Conservation (phyloP, 2,888 invertebrate genomes). For the Octonoba sinensis region DNA sequence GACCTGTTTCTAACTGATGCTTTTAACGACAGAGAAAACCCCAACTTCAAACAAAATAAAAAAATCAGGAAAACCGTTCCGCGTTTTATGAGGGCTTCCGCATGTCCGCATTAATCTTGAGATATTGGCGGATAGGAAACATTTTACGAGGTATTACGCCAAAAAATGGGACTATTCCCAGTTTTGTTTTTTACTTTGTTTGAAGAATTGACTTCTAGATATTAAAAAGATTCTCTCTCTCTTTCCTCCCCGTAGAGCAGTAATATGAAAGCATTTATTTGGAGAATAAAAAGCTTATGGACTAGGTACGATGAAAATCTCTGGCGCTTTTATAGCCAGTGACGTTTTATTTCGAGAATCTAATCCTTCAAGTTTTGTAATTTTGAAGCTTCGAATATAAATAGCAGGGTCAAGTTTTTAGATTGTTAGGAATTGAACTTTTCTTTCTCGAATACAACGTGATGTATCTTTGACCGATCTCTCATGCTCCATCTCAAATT, state of each 20-base stretch:
- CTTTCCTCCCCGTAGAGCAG: conserved; percentile 15
- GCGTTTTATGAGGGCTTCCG: conserved; percentile 40
- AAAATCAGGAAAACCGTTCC: background rate
- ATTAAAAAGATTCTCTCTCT: conserved; percentile 50
- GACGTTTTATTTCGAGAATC: background rate
- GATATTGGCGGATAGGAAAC: conserved; percentile 59
- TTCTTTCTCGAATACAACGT: too few relatives aligned
- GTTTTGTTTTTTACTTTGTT: conserved; percentile 24
- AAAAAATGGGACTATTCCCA: conserved; percentile 49
- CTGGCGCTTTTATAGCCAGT: too few relatives aligned
- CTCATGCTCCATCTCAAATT: too few relatives aligned
- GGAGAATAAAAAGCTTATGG: background rate
- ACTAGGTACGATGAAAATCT: too few relatives aligned
- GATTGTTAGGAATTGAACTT: too few relatives aligned
- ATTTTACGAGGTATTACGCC: conserved; percentile 59
- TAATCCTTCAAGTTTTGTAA: conserved; percentile 8
- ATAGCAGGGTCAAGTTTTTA: too few relatives aligned
- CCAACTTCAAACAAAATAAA: too few relatives aligned
- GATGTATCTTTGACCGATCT: too few relatives aligned
- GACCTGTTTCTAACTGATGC: conserved; percentile 44
- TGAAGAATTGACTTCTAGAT: conserved; percentile 58
- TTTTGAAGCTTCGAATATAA: background rate
- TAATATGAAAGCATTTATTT: conserved; percentile 46
- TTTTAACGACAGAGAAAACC: conserved; percentile 25
- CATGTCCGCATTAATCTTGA: conserved; percentile 52